Base-by-base conservation (phyloP, 2,888 invertebrate species). In the Myopa tessellatipennis region DNA sequence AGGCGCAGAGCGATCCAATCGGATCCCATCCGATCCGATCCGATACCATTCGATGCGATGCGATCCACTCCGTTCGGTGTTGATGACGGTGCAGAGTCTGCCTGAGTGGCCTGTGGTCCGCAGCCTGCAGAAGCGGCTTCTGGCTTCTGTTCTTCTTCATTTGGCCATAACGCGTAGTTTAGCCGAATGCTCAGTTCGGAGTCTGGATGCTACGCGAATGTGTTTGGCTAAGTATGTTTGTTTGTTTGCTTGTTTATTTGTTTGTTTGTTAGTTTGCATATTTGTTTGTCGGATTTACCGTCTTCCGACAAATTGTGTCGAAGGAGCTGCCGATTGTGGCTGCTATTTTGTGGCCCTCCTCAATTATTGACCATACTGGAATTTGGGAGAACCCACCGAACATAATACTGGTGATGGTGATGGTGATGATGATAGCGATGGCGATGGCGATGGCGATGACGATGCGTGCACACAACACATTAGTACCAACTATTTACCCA, bases 211-310 rank as follows among this genome's bases (percentile, higher is more conserved):
- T 52, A 40, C 36, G 45, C 58, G 18, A 36, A 18, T 38, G 18
- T 40, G 26, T 26, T 26, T 26, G 26, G 26, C 26, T 26, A 26
- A 26, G 26, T 26, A 36, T 73, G 10, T 26, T 58, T 58, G 60
- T 72, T 72, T 73, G n/a, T 63, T 63, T 26, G 45, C 63, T 14
- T 73, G 61, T 18, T 14, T 18, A 14, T 65, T 34, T 36, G 74
- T 52, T 74, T 65, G 74, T 74, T 68, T 55, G 67, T 55, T 55
- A 55, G 67, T 58, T 68, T 68, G 74, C 67, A 68, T 74, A 68
- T 74, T 74, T 74, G 74, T 74, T 68, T 74, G 74, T 58, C 74
- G 74, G 67, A 68, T 74, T 74, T 74, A 58, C 74, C 68, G 67
- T 74, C 67, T 74, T 67, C 74, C 74, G 68, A 74, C 74, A 74